Base-by-base conservation (phyloP, 2,888 invertebrate species). In the Cephus sareptanus region DNA sequence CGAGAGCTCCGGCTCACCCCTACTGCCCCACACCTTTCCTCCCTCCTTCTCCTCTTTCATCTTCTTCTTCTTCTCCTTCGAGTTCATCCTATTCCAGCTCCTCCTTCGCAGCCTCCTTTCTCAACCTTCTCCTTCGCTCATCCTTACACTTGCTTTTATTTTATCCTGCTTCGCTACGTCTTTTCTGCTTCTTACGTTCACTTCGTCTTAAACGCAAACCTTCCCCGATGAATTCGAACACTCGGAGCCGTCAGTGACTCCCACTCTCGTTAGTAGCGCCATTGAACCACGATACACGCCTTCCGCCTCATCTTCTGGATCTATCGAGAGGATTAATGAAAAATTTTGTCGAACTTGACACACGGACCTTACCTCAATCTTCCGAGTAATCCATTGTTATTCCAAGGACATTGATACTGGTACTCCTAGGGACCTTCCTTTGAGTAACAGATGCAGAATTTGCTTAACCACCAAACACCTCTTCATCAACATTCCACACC, bases 1-100 rank as follows among this genome's bases (percentile, higher is more conserved):
- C 84, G 88, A 85, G 79, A 79, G 79, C 79, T 73, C 74, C 13
- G 34, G 74, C 37, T 74, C 75, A 80, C 79, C 69, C 79, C 75
- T 81, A 69, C 37, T 71, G 40, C 40, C 74, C 76, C 33, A 34
- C 68, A 30, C 35, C 34, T 15, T 76, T 40, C 34, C 34, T 30
- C 56, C 73, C 31, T 73, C 69, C 69, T 15, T 74, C 69, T 76
- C 56, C 76, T 34, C 69, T 69, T 33, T n/a, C 56, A 74, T 35
- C 71, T 40, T 13, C 56, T 75, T 35, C 73, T 69, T 33, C 70
- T 30, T 33, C 71, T 71, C 31, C 75, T 70, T 30, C 31, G 56
- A 35, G 23, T 56, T 76, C 75, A 69, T 81, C 80, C 79, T 80
- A 79, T 78, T 77, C 73, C 31, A 34, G 71, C 71, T 71, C 71